Percentiles rank a stretch among this genome's conserved stretches.
phyloP scores from a whole-genome alignment of 2,888 invertebrate genomes.

The Mellilla xanthometata region DNA sequence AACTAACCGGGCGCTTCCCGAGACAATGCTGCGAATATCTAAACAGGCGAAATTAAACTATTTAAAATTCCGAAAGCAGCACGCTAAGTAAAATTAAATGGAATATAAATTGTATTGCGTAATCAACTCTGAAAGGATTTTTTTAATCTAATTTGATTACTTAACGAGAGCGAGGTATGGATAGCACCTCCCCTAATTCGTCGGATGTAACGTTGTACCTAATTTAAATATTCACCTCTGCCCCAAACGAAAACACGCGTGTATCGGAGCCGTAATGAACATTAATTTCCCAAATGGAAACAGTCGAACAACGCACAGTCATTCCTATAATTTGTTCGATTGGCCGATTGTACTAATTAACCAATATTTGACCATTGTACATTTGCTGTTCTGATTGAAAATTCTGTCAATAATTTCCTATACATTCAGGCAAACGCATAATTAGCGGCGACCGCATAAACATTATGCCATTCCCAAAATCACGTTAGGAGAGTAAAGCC shows the following conservation, averaged over 20 bases:
- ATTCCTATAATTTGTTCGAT: conserved; percentile 36
- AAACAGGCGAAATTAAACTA: conserved; percentile 19
- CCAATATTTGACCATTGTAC: conserved; percentile 38
- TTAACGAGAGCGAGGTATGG: conserved; percentile 27
- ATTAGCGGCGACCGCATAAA: neutral
- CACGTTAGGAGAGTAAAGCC: neutral
- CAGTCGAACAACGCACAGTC: conserved; percentile 37
- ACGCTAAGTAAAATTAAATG: conserved; percentile 20
- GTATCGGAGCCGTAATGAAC: conserved; percentile 40
- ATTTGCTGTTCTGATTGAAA: conserved; percentile 30
- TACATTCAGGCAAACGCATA: conserved; percentile 7
- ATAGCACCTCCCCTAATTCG: conserved; percentile 33
- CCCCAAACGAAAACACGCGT: conserved; percentile 40
- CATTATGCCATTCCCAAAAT: conserved; percentile 1
- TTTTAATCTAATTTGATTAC: conserved; percentile 31
- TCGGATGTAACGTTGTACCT: conserved; percentile 36
- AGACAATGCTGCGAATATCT: conserved; percentile 21
- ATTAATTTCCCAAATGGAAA: conserved; percentile 51
- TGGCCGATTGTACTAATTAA: conserved; percentile 42
- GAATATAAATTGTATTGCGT: conserved; percentile 16
- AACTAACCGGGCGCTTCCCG: conserved; percentile 16
- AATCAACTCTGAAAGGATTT: conserved; percentile 30
- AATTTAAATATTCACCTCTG: conserved; percentile 48
- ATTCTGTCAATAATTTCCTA: conserved; percentile 18
- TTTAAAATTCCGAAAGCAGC: conserved; percentile 22